Evolutionary conservation across 2,113 vertebrate genomes (phyloP).

Genomic region (Globicephala melas): DNA sequence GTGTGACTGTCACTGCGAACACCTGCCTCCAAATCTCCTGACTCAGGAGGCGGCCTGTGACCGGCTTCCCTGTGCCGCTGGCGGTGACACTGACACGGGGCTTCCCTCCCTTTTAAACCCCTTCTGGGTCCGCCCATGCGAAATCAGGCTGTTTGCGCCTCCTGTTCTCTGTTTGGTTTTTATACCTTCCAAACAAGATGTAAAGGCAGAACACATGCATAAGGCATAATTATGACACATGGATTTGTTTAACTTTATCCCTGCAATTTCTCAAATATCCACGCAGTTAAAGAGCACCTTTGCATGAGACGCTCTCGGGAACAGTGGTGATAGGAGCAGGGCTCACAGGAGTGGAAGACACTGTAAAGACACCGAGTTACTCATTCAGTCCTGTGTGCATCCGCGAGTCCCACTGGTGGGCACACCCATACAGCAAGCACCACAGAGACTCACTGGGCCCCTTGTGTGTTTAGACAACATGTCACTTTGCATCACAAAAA

Average conservation of each 20-base stretch:
- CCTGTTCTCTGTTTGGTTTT: neutral
- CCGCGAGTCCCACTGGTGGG: no score
- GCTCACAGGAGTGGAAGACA: neutral
- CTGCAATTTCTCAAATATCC: neutral
- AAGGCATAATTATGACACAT: neutral
- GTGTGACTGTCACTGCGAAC: neutral
- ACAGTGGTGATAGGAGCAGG: accelerated
- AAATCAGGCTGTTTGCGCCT: neutral
- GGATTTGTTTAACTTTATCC: neutral
- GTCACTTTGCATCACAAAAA: constrained; percentile 59
- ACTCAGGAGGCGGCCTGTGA: neutral
- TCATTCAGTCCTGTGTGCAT: neutral
- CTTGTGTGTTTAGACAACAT: neutral
- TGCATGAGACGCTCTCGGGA: neutral
- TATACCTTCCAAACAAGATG: neutral
- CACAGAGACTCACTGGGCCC: neutral
- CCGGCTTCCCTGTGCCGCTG: neutral
- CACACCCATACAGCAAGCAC: neutral
- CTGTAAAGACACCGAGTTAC: no score
- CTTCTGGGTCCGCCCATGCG: neutral
- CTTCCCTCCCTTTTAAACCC: neutral
- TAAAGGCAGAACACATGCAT: neutral
- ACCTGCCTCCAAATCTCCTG: neutral
- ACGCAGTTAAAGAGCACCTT: neutral
- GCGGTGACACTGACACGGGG: accelerated